Base-by-base conservation (phyloP, 2,888 invertebrate genomes). In the Choristoneura rosaceana region DNA sequence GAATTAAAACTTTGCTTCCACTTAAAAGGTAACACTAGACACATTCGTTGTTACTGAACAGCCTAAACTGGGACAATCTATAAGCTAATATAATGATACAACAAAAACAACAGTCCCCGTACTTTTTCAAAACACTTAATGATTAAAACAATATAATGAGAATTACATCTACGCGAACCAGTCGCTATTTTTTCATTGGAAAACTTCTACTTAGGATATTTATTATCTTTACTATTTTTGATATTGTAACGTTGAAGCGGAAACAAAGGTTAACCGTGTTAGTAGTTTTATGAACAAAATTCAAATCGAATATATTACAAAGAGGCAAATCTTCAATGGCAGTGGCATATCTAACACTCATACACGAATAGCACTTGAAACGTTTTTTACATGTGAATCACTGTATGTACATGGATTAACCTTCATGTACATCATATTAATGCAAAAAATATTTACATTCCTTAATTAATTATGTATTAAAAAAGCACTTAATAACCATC, bases 381-480 rank as follows among this genome's bases (percentile, higher is more conserved):
- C 87, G 87, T 85, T 89, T 15, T 88, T 87, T 89, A 87, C 86
- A 86, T 85, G 82, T 82, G 81, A 87, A 83, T 84, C 82, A 82
- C 84, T 86, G 87, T 91, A 90, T 90, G 86, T 90, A 90, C 90
- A 89, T 83, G 84, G 77, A 79, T 86, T 80, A 83, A 85, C 85
- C 83, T 87, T 87, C 87, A 90, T 87, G 84, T 87, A 87, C 85
- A 85, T 80, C 88, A 84, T 86, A 87, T 87, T 87, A 87, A 89
- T 87, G 91, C 91, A 92, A 93, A 93, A 90, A 87, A 91, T 94
- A 93, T 93, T 88, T 93, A 94, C 93, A 93, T 80, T 83, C 81
- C 88, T 87, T 89, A 90, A 83, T 86, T 83, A 85, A 82, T 87
- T 87, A 84, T 83, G 82, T 85, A 78, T 87, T 84, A 89, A 91